A percentile compares a stretch with the other conserved stretches of the same genome.
phyloP scores from a whole-genome alignment of 2,113 vertebrate species.

The Epinephelus cyanopodus region DNA sequence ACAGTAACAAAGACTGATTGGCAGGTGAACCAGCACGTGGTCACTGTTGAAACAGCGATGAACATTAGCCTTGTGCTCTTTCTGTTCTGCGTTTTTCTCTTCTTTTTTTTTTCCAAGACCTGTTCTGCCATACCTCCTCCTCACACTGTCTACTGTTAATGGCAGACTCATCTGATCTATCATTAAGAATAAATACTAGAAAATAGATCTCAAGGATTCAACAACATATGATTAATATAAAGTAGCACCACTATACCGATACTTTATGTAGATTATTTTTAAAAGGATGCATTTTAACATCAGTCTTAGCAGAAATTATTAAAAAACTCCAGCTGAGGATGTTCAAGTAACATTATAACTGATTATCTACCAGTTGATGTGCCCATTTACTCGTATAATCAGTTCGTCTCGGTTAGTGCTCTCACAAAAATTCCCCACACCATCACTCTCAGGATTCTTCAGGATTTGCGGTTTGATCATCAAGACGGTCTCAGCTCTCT shows the following conservation, averaged over 20 bases:
- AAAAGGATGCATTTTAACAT: background rate
- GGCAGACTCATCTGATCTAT: background rate
- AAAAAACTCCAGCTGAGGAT: background rate
- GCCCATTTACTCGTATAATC: background rate
- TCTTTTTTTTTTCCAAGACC: background rate
- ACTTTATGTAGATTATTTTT: background rate
- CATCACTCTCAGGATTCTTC: background rate
- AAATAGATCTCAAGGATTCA: background rate
- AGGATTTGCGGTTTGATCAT: conserved; percentile 6
- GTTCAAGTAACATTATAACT: background rate
- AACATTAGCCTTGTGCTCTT: conserved; percentile 41
- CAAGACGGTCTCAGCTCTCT: background rate
- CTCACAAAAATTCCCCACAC: background rate
- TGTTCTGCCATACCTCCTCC: background rate
- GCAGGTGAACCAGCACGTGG: conserved; percentile 56
- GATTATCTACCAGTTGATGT: background rate
- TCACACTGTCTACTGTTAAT: background rate
- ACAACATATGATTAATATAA: background rate
- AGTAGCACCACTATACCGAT: background rate
- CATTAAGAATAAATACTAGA: background rate
- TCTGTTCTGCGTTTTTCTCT: conserved; percentile 19
- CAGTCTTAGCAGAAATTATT: background rate
- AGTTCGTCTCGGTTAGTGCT: background rate
- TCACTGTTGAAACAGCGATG: conserved; percentile 42
- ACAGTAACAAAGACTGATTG: conserved; percentile 80